Evolutionary conservation across 37 sponge, comb jelly and placozoan genomes (phyloP).

Genomic region (Theonella swinhoei): DNA sequence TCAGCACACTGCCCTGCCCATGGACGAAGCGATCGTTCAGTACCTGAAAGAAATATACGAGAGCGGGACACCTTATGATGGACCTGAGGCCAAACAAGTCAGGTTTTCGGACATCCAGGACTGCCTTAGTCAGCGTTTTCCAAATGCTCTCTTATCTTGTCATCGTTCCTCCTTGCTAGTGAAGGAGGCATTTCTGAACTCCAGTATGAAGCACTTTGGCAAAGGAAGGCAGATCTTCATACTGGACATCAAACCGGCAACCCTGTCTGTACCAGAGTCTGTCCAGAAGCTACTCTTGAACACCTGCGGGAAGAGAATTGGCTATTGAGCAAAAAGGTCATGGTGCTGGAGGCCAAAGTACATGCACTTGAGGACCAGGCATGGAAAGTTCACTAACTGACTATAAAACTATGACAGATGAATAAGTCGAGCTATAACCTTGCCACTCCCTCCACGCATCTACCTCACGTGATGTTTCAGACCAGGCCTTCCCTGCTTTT

Average conservation of each 20-base stretch:
- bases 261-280: background rate
- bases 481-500: too few relatives aligned
- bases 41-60: background rate
- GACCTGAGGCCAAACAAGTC: constrained; percentile 5
- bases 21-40: too few relatives aligned
- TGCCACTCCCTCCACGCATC: too few relatives aligned
- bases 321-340: too few relatives aligned
- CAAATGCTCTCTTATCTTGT: background rate
- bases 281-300: background rate
- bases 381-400: too few relatives aligned
- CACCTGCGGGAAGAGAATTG: background rate
- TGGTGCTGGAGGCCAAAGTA: background rate
- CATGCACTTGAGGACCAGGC: too few relatives aligned
- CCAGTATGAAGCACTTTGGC: background rate
- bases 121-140: background rate
- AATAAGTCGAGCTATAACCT: too few relatives aligned
- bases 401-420: too few relatives aligned
- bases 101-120: background rate
- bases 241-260: background rate
- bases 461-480: too few relatives aligned
- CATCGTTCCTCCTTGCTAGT: background rate
- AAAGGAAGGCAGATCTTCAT: background rate
- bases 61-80: background rate
- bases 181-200: background rate
- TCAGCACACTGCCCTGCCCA: too few relatives aligned